phyloP scores from a whole-genome alignment of 1,140 invertebrate genomes.

The Pemphigus obesinymphae region DNA sequence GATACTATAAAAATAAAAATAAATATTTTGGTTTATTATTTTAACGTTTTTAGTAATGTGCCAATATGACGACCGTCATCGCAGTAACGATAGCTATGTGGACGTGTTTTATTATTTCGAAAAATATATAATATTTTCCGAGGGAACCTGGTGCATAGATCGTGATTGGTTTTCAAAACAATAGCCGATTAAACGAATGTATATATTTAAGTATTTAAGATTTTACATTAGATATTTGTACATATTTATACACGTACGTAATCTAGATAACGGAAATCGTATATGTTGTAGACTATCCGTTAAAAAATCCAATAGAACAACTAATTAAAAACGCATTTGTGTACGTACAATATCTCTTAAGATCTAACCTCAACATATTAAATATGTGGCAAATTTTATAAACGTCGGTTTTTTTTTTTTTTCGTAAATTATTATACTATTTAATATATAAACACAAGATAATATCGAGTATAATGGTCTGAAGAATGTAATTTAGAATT shows the following conservation, averaged over 20 bases:
- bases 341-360: background rate
- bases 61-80: no score
- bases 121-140: no score
- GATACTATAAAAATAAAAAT: no score
- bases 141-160: background rate
- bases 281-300: background rate
- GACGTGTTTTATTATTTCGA: no score
- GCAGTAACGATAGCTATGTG: no score
- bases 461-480: background rate
- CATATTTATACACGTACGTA: background rate
- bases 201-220: background rate
- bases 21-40: no score
- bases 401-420: background rate
- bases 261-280: background rate
- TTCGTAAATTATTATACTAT: background rate
- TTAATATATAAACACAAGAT: background rate
- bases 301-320: background rate
- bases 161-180: background rate
- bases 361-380: background rate
- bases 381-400: background rate
- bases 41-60: no score
- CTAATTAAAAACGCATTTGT: conserved; percentile 16
- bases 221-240: background rate
- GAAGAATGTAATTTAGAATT: no score
- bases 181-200: background rate